A percentile compares a stretch with the other conserved stretches of the same genome.
Evolutionary conservation across 2,113 vertebrate species (phyloP).

Genomic region (Acanthisitta chloris): DNA sequence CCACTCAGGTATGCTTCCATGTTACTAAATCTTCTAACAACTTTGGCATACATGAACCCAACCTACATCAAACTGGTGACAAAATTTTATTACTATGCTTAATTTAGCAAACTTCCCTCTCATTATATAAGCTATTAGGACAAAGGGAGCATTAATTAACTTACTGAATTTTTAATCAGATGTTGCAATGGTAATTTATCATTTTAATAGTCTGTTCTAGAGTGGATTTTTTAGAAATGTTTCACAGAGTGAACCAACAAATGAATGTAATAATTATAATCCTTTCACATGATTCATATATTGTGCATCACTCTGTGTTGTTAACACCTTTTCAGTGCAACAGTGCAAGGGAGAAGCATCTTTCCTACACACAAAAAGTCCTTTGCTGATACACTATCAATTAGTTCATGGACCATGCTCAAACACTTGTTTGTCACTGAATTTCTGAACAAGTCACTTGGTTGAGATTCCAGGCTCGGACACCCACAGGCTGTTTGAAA

Average conservation of each 20-base stretch:
- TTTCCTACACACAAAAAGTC: not conserved
- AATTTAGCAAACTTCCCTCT: constrained; percentile 62
- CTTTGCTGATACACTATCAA: not conserved
- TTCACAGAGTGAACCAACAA: constrained; percentile 53
- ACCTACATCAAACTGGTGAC: constrained; percentile 18
- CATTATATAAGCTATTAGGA: constrained; percentile 58
- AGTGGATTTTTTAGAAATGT: constrained; percentile 41
- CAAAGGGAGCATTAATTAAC: constrained; percentile 70
- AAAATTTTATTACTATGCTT: constrained; percentile 27
- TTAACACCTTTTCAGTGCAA: constrained; percentile 41
- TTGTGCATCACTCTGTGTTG: not conserved
- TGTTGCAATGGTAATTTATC: constrained; percentile 59
- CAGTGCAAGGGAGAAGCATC: not conserved
- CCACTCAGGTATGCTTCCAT: not conserved
- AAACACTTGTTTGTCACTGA: not conserved
- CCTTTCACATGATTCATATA: constrained; percentile 21
- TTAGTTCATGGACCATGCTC: not conserved
- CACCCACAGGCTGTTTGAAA: not conserved
- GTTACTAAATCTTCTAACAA: constrained; percentile 19
- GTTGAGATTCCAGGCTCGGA: not conserved
- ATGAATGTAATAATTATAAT: constrained; percentile 51
- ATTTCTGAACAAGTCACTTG: not conserved
- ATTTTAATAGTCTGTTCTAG: constrained; percentile 62
- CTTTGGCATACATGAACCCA: not conserved
- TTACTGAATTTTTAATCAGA: constrained; percentile 65